Conservation (phyloP, 2,797 vertebrate genomes). For the Avahi laniger region DNA sequence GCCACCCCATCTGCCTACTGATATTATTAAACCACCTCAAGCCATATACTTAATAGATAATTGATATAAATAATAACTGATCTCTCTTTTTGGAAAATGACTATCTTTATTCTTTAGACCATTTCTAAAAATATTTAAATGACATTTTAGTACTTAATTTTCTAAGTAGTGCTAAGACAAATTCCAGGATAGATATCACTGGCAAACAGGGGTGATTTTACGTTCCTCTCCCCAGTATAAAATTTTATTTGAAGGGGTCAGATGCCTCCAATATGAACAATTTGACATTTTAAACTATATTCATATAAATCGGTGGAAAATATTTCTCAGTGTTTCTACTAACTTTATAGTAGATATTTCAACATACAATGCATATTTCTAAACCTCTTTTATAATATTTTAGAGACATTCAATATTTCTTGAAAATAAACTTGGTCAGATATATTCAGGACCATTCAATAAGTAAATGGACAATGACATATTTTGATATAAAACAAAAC, state of each 20-base stretch:
- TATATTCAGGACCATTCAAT: background rate
- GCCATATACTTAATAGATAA: background rate
- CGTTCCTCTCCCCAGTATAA: background rate
- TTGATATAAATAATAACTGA: background rate
- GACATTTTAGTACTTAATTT: slow-evolving; percentile 35
- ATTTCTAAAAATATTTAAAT: slow-evolving; percentile 29
- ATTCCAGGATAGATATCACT: slow-evolving; percentile 33
- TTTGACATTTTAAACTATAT: slow-evolving; percentile 16
- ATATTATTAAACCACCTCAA: background rate
- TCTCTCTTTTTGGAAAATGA: slow-evolving; percentile 5
- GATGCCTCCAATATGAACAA: background rate
- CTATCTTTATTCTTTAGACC: background rate
- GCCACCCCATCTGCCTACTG: background rate
- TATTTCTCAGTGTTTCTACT: background rate
- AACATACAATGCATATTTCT: slow-evolving; percentile 5
- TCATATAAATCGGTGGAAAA: slow-evolving; percentile 28
- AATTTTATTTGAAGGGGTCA: slow-evolving; percentile 31
- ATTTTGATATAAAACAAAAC: slow-evolving; percentile 33
- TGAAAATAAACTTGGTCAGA: background rate
- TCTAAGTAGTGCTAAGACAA: slow-evolving; percentile 15
- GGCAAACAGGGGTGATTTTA: slow-evolving; percentile 24
- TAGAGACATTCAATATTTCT: background rate
- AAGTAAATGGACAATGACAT: slow-evolving; percentile 20
- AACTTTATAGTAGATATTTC: background rate
- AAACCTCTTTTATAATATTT: background rate